Conservation (phyloP, 2,113 vertebrate species). For the human region DNA sequence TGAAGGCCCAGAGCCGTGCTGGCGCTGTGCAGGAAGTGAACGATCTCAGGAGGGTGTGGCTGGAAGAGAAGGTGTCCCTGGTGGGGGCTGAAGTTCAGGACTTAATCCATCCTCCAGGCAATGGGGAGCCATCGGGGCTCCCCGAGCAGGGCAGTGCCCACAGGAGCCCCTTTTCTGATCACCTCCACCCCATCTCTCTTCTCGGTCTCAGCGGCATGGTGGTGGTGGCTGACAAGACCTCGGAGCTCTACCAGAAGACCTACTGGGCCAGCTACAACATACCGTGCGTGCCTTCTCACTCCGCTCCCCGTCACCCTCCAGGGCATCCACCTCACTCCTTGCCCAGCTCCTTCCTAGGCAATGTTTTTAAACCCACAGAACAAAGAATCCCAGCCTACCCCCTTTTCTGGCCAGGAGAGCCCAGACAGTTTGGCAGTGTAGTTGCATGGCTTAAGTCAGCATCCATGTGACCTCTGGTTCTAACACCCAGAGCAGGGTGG, state of each 20-base stretch:
- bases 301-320: accelerated
- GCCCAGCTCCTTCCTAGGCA: neutral
- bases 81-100: neutral
- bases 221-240: constrained; percentile 86
- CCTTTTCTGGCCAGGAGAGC: neutral
- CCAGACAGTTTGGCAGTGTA: neutral
- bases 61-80: neutral
- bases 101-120: neutral
- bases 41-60: neutral
- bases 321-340: neutral
- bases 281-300: constrained; percentile 85
- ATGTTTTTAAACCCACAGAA: neutral
- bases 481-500: accelerated
- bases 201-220: constrained; percentile 82
- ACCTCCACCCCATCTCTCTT: accelerated
- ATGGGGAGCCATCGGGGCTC: neutral
- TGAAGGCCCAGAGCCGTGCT: accelerated
- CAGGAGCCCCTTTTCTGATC: neutral
- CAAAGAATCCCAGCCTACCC: neutral
- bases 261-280: constrained; percentile 99
- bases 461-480: accelerated
- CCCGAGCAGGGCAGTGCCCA: neutral
- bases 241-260: constrained; percentile 88
- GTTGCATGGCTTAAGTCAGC: neutral
- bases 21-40: accelerated